These are phyloP conservation scores for Ophiodon elongatus DNA, from an alignment of 2,113 vertebrate species.

Conservation along the genomic window DNA sequence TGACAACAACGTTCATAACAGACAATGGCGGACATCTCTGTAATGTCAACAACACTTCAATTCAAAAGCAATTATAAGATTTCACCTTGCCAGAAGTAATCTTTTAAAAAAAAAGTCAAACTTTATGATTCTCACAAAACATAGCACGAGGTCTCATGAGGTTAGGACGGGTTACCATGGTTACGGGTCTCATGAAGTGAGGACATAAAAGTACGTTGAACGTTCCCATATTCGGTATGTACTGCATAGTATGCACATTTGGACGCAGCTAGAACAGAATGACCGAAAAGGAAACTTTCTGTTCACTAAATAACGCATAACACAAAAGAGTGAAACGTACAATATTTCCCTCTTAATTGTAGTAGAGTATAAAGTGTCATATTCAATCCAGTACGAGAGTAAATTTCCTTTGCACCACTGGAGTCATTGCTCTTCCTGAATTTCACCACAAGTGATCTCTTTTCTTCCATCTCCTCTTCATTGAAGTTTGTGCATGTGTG, in stretches of 20 bases:
- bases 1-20: not conserved
- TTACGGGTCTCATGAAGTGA: too few species aligned
- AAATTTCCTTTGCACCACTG: not conserved
- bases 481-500: constrained; percentile 20
- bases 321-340: not conserved
- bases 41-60: not conserved
- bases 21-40: not conserved
- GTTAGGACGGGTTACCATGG: too few species aligned
- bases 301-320: not conserved
- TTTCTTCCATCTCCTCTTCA: constrained; percentile 20
- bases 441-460: constrained; percentile 19
- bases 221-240: not conserved
- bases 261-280: not conserved
- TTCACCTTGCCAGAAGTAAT: too few species aligned
- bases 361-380: not conserved
- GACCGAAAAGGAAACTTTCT: not conserved
- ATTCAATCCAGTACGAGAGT: not conserved
- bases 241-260: not conserved
- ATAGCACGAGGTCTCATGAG: not conserved
- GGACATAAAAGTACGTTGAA: not conserved
- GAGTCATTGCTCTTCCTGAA: not conserved
- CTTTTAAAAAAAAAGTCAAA: too few species aligned
- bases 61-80: too few species aligned
- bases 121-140: not conserved
- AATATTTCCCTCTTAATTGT: not conserved